A percentile compares a stretch with the other conserved stretches of the same genome.
phyloP scores from a whole-genome alignment of 2,888 invertebrate species.

The Hirudinaria manillensis region DNA sequence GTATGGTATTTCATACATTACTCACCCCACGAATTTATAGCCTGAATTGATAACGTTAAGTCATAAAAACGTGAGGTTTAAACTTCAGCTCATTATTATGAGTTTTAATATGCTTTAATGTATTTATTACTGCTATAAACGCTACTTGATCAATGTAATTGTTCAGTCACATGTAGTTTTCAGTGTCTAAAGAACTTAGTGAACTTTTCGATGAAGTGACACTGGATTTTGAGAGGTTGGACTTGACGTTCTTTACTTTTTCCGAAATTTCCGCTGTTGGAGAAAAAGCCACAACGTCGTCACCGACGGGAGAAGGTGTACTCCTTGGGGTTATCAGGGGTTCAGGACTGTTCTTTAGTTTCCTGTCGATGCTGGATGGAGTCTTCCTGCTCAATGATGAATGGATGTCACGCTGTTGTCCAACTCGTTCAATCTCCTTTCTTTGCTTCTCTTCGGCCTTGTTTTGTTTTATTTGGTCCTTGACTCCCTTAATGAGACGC shows the following conservation, averaged over 20 bases:
- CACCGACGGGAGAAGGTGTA: constrained; percentile 29
- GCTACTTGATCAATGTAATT: too few relatives aligned
- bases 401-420: background rate
- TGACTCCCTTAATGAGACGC: constrained; percentile 37
- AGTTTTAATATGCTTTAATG: too few relatives aligned
- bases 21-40: too few relatives aligned
- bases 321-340: background rate
- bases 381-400: background rate
- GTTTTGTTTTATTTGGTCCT: constrained; percentile 37
- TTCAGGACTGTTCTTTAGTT: background rate
- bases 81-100: too few relatives aligned
- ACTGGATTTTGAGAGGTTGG: background rate
- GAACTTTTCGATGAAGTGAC: background rate
- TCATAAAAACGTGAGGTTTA: too few relatives aligned
- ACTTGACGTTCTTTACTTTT: background rate
- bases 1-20: too few relatives aligned
- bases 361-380: background rate
- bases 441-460: constrained; percentile 34
- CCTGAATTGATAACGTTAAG: too few relatives aligned
- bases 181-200: too few relatives aligned
- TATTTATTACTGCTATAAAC: too few relatives aligned
- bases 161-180: too few relatives aligned
- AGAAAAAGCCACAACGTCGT: background rate
- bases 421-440: background rate
- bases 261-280: background rate